Evolutionary conservation across 2,888 invertebrate species (phyloP).

Genomic region (Dione vanillae): DNA sequence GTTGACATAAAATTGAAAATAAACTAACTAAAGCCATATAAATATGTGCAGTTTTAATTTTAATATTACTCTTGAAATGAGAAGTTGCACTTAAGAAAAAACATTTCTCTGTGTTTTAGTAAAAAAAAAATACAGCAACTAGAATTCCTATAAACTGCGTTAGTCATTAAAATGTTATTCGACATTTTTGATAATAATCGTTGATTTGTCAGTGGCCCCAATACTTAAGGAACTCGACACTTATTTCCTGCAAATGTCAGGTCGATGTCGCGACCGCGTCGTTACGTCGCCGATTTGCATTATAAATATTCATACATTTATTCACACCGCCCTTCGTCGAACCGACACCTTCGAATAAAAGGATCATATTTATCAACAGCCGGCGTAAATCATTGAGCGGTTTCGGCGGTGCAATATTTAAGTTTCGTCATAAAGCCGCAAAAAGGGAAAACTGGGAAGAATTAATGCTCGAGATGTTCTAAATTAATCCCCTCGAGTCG

Average conservation of each 20-base stretch:
- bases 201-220: conserved; percentile 43
- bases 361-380: conserved; percentile 45
- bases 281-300: conserved; percentile 73
- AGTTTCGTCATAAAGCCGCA: conserved; percentile 61
- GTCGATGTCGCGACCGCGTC: conserved; percentile 67
- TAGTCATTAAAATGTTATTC: conserved; percentile 34
- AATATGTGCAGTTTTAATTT: not conserved
- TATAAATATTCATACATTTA: conserved; percentile 79
- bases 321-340: conserved; percentile 67
- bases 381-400: conserved; percentile 62
- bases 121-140: not conserved
- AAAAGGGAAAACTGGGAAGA: conserved; percentile 69
- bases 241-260: conserved; percentile 70
- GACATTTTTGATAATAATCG: conserved; percentile 41
- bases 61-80: too few relatives aligned
- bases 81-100: not conserved
- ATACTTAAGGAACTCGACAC: conserved; percentile 63
- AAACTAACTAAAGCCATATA: not conserved
- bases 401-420: conserved; percentile 61
- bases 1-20: conserved; percentile 25
- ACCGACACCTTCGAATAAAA: conserved; percentile 45
- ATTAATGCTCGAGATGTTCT: conserved; percentile 71
- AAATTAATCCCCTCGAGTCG: conserved; percentile 77
- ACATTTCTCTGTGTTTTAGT: conserved; percentile 1
- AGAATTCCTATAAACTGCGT: not conserved